Base-by-base conservation (phyloP, 2,797 vertebrate species). In the Alca torda region DNA sequence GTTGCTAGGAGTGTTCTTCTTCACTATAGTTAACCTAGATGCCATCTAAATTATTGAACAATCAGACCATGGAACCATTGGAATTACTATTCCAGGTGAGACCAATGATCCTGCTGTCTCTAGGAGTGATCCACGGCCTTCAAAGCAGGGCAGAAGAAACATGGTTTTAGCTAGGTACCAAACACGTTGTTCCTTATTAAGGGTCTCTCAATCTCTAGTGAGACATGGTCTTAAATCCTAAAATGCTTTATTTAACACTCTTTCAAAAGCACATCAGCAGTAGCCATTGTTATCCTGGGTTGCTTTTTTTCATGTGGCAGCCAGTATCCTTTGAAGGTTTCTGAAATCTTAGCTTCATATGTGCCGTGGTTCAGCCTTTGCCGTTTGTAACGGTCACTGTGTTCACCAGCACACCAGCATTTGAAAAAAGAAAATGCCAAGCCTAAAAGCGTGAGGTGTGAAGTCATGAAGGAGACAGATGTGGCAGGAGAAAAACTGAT, bases 391-490 rank as follows among this genome's bases (percentile, higher is more conserved):
- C 3, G 14, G 24, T 24, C 30, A 2, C n/a, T 31, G 33, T 23
- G 61, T 16, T 73, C 83, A 39, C 33, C 35, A 63, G 21, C 8
- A 28, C 7, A 39, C 6, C 23, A 41, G 19, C 21, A 6, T 25
- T 31, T 45, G 53, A 41, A 51, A 57, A 35, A 61, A 35, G 53
- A 25, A 72, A 57, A 60, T 33, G 39, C 14, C 35, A 16, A 28
- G 23, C 19, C 61, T 39, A 9, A 6, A 90, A 64, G 37, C 11
- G 11, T 2, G 1, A 81, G 35, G 11, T 43, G 67, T 18, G 2
- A 86, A n/a, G 50, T 3, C 0, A 0, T 16, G 46, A 30, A 53
- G 70, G 48, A 28, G 16, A 5, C 17, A 67, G 68, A 21, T 11
- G 73, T 46, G 69, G 73, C 80, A 91, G 45, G 35, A 85, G 61